Conservation (phyloP, 2,113 vertebrate genomes). For the Lophotis ruficrista region DNA sequence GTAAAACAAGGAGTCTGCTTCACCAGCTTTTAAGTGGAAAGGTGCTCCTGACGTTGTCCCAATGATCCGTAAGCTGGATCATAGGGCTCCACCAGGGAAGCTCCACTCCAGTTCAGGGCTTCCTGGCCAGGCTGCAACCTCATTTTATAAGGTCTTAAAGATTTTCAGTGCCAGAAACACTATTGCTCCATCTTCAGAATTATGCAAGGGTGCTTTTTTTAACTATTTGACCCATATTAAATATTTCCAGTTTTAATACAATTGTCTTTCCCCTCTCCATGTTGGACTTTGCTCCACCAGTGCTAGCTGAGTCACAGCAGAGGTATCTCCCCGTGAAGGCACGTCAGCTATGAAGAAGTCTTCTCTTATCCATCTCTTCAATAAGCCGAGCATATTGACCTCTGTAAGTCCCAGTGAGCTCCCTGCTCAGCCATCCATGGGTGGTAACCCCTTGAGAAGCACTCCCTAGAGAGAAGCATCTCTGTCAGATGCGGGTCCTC, state of each 20-base stretch:
- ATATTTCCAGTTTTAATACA: neutral
- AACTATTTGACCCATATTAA: neutral
- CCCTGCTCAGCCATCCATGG: neutral
- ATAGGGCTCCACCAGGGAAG: neutral
- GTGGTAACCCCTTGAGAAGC: neutral
- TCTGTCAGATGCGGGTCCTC: neutral
- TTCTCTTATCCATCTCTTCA: neutral
- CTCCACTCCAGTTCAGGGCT: neutral
- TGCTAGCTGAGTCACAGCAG: neutral
- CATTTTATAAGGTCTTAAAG: neutral
- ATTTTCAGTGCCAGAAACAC: neutral
- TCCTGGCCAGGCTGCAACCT: neutral
- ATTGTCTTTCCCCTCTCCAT: neutral
- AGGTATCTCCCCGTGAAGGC: neutral
- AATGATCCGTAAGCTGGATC: rapidly evolving
- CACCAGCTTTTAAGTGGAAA: neutral
- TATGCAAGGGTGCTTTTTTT: neutral
- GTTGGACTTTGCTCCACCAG: neutral
- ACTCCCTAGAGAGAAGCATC: neutral
- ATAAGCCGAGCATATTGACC: neutral
- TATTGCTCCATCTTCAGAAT: neutral
- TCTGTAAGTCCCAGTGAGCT: neutral
- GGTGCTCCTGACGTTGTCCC: neutral
- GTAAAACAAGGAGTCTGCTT: neutral
- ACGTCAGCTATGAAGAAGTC: neutral